A percentile compares a stretch with the other conserved stretches of the same genome.
Conservation (phyloP, 2,888 invertebrate genomes). For the Junonia oenone region DNA sequence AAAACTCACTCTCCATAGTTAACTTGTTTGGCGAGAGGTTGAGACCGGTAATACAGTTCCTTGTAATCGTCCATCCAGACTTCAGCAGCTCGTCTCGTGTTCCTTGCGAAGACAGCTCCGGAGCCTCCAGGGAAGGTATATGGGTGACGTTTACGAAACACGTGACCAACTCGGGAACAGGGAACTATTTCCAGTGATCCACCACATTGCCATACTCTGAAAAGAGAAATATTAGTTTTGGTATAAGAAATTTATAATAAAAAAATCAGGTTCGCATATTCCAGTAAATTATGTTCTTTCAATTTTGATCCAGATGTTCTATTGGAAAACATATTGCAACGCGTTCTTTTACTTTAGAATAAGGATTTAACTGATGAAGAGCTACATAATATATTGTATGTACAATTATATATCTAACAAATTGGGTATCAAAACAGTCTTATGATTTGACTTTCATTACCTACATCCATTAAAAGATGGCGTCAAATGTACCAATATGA, state of each 20-base stretch:
- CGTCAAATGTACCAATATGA: neutral
- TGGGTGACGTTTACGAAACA: conserved; percentile 97
- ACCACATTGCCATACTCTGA: conserved; percentile 94
- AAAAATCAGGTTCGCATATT: no score
- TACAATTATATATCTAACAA: no score
- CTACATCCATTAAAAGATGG: neutral
- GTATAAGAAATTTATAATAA: no score
- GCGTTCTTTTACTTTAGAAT: no score
- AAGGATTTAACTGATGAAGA: no score
- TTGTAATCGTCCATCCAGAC: conserved; percentile 99
- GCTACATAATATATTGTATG: no score
- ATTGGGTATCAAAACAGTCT: neutral
- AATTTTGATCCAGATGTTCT: no score
- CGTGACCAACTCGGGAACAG: conserved; percentile 96
- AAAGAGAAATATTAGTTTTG: no score
- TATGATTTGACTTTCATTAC: neutral
- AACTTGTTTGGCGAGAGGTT: conserved; percentile 92
- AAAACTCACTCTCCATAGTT: conserved; percentile 91
- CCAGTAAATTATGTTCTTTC: no score
- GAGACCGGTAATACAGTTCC: conserved; percentile 95
- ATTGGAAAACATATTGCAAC: no score
- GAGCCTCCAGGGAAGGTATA: no score
- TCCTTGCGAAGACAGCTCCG: conserved; percentile 96
- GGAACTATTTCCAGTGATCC: conserved; percentile 98
- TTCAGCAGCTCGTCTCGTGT: conserved; percentile 97